Evolutionary conservation across 2,888 invertebrate species (phyloP).

Genomic region (Diadegma fenestrale): DNA sequence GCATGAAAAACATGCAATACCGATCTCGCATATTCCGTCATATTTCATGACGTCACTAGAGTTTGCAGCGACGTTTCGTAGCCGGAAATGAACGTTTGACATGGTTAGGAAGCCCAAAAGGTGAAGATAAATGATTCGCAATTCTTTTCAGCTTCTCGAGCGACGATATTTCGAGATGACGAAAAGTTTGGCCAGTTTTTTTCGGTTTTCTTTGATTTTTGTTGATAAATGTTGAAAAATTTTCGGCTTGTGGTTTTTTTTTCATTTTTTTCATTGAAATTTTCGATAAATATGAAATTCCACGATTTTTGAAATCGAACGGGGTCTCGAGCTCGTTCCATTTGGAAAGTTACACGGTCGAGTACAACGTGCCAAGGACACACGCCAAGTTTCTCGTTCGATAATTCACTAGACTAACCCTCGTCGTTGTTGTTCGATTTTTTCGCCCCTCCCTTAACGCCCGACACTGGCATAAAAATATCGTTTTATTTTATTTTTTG

Average conservation of each 20-base stretch:
- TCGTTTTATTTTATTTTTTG: conserved; percentile 19
- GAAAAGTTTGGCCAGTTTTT: not conserved
- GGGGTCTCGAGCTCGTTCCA: conserved; percentile 10
- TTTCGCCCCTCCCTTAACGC: conserved; percentile 28
- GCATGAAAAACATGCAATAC: conserved; percentile 22
- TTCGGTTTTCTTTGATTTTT: not conserved
- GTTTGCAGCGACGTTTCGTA: conserved; percentile 6
- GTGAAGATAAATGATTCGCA: conserved; percentile 11
- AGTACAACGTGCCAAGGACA: conserved; percentile 40
- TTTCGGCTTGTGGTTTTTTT: not conserved
- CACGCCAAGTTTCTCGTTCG: conserved; percentile 53
- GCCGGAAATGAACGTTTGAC: conserved; percentile 33
- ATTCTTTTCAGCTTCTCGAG: conserved; percentile 4
- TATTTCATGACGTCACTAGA: conserved; percentile 56
- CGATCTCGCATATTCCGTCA: conserved; percentile 46
- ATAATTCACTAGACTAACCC: conserved; percentile 51
- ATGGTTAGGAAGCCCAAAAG: not conserved
- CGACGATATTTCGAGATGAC: not conserved
- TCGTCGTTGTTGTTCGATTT: conserved; percentile 24
- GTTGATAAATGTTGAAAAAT: not conserved
- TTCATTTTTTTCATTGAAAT: not conserved
- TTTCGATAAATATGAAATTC: not conserved
- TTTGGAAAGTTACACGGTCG: conserved; percentile 8
- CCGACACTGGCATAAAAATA: conserved; percentile 37
- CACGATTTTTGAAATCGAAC: not conserved